Conservation (phyloP, 2,113 vertebrate genomes). For the Castor canadensis region DNA sequence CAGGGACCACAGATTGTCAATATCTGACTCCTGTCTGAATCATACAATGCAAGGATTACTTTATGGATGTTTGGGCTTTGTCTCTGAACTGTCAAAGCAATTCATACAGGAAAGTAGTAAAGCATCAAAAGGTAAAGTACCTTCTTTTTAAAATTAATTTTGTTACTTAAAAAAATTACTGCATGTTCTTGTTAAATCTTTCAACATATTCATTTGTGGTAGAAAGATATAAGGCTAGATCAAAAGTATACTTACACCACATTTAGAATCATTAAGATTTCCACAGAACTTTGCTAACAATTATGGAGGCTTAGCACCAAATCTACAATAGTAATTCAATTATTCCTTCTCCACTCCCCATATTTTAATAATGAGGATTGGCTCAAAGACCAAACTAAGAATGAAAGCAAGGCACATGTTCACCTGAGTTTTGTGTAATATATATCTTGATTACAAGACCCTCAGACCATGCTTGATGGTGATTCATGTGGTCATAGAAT, state of each 20-base stretch:
- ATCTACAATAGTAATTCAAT: neutral
- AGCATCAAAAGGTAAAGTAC: slow-evolving; percentile 64
- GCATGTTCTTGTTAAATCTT: slow-evolving; percentile 64
- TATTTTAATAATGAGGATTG: neutral
- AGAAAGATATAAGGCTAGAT: slow-evolving; percentile 11
- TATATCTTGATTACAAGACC: neutral
- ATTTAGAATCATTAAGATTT: slow-evolving; percentile 38
- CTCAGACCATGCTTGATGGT: neutral
- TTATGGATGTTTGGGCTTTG: neutral
- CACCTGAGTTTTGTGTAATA: neutral
- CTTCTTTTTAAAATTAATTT: slow-evolving; percentile 57
- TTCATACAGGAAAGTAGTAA: slow-evolving; percentile 50
- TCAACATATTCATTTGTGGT: slow-evolving; percentile 43
- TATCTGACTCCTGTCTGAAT: neutral
- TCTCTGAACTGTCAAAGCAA: slow-evolving; percentile 64
- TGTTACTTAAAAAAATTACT: slow-evolving; percentile 53
- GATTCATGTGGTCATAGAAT: neutral
- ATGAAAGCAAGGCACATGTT: neutral
- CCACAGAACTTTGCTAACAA: neutral
- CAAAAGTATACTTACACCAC: neutral
- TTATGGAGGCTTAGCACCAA: neutral
- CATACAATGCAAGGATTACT: neutral
- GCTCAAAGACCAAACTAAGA: neutral
- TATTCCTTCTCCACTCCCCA: neutral
- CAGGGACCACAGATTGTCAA: neutral